Evolutionary conservation across 2,113 vertebrate species (phyloP), one percentile per base, ranked within the genome.

Genomic region (Lepus americanus): DNA sequence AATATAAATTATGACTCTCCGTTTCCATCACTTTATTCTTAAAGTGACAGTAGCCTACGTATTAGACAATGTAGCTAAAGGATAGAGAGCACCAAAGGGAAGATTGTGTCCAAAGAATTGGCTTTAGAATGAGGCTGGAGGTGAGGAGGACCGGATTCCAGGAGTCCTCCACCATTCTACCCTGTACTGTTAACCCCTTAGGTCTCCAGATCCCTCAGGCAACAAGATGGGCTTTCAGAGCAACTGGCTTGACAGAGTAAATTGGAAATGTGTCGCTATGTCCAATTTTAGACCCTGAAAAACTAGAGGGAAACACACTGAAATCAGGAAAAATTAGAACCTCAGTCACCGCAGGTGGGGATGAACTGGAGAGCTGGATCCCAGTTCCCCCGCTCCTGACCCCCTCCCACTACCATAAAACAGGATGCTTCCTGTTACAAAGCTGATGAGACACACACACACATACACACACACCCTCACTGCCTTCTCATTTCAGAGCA

Each of bases 201-300:
- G 55, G 55, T 39, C 66, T 89, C 70, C 44, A 86, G n/a, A 72
- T 63, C 51, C 51, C n/a, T 39, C 36, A 44, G 61, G 63, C 49
- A 25, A 79, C 11, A 84, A 74, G 84, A 29, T 81, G 23, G 33
- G 70, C 59, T 81, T 72, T 78, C 80, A 87, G 77, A 84, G 80
- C 51, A 67, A 81, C 39, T 9, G 73, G 82, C 72, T 77, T 61
- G 72, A 89, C 29, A 27, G 70, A 79, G 67, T 55, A 79, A 70
- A 59, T 5, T 33, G 59, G 77, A 80, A 90, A 90, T 69, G 55
- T 19, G 78, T 29, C 31, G 66, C 53, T 16, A 53, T 4, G 19
- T 77, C 61, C 73, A 59, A 91, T 31, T 17, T 53, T 69, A 80
- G 92, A 92, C 73, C 77, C 53, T 94, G 79, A 69, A 90, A 92